Percentiles rank a stretch among this genome's conserved stretches.
Evolutionary conservation across 1,140 invertebrate species (phyloP).

Genomic region (Zaprionus inermis): DNA sequence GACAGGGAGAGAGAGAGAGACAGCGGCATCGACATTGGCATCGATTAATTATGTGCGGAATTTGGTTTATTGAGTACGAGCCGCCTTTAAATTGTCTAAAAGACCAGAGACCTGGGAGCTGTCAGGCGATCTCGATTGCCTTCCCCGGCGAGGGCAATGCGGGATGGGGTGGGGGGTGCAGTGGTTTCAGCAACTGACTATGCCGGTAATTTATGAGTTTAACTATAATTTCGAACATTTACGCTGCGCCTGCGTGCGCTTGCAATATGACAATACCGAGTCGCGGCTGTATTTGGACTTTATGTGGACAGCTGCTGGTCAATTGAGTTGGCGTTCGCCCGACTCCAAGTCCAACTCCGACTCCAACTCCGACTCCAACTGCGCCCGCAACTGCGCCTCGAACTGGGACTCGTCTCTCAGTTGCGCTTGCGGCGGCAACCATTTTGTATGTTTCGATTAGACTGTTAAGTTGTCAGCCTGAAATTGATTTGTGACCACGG

Average conservation of each 20-base stretch:
- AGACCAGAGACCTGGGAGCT: slow-evolving; percentile 72
- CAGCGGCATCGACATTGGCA: slow-evolving; percentile 46
- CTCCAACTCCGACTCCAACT: background rate
- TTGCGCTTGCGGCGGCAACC: slow-evolving; percentile 57
- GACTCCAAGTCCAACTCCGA: background rate
- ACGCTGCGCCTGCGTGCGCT: slow-evolving; percentile 82
- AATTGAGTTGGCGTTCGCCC: slow-evolving; percentile 70
- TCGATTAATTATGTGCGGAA: slow-evolving; percentile 83
- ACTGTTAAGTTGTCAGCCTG: slow-evolving; percentile 82
- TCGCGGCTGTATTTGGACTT: slow-evolving; percentile 69
- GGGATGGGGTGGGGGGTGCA: too few species aligned
- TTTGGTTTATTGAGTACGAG: slow-evolving; percentile 83
- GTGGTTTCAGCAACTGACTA: slow-evolving; percentile 75
- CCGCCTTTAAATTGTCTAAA: slow-evolving; percentile 83
- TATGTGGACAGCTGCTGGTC: slow-evolving; percentile 76
- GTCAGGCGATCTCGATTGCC: slow-evolving; percentile 55
- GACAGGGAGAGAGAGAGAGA: background rate
- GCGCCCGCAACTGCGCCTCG: background rate
- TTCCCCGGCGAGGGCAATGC: too few species aligned
- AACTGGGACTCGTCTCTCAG: slow-evolving; percentile 23
- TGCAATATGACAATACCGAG: slow-evolving; percentile 77
- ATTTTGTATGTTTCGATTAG: slow-evolving; percentile 82
- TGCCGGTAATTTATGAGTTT: slow-evolving; percentile 77
- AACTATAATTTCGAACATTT: slow-evolving; percentile 83
- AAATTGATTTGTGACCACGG: slow-evolving; percentile 78